Evolutionary conservation across 2,797 vertebrate species (phyloP).

Genomic region (Chloroceryle inda): DNA sequence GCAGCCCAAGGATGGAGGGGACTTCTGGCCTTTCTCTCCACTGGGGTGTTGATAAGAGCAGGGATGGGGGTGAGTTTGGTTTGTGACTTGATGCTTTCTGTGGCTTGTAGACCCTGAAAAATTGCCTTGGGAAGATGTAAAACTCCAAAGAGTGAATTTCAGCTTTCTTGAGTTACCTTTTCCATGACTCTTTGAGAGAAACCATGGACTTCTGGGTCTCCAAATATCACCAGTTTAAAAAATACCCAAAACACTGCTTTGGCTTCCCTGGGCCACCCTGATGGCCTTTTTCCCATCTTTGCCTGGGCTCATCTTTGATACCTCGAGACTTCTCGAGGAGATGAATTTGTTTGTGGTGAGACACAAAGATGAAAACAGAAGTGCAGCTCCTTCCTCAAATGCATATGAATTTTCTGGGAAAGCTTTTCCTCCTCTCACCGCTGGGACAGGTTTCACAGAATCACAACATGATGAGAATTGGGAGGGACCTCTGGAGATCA

Average conservation of each 20-base stretch:
- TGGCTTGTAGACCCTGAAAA: not conserved
- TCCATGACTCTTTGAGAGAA: not conserved
- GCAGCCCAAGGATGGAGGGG: not conserved
- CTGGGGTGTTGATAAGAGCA: not conserved
- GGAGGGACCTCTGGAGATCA: not conserved
- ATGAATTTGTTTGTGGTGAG: not conserved
- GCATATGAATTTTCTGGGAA: not conserved
- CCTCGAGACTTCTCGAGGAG: not conserved
- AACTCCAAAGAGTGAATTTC: not conserved
- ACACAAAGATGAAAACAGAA: not conserved
- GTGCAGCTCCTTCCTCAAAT: not conserved
- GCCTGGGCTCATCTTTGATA: not conserved
- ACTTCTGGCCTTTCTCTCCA: not conserved
- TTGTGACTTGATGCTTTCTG: not conserved
- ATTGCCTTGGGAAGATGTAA: not conserved
- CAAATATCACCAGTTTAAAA: not conserved
- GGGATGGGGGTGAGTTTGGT: not conserved
- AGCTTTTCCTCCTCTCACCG: not conserved
- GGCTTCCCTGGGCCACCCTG: not conserved
- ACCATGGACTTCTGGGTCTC: not conserved
- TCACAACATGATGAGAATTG: not conserved
- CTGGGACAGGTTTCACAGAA: not conserved
- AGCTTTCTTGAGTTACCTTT: not conserved
- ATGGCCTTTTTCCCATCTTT: rapidly evolving
- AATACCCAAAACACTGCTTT: rapidly evolving